Conservation (phyloP, 1,140 invertebrate genomes). For the Globodera rostochiensis region DNA sequence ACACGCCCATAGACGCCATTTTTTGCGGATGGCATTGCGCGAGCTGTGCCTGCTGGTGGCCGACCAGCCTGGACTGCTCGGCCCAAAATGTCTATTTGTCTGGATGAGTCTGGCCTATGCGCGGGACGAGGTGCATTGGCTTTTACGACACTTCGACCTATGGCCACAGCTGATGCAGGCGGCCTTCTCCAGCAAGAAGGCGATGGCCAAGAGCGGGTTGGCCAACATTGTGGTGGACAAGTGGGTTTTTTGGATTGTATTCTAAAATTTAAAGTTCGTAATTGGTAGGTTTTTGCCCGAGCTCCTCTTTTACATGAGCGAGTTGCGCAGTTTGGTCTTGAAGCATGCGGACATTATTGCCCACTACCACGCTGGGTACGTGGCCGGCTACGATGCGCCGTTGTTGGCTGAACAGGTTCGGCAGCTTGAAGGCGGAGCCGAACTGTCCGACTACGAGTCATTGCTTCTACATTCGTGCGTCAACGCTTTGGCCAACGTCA, state of each 20-base stretch:
- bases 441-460: slow-evolving; percentile 87
- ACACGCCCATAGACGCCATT: slow-evolving; percentile 87
- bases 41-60: slow-evolving; percentile 91
- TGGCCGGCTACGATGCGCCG: slow-evolving; percentile 91
- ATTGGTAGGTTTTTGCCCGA: slow-evolving; percentile 83
- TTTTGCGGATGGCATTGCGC: slow-evolving; percentile 88
- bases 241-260: slow-evolving; percentile 29
- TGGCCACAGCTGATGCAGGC: slow-evolving; percentile 72
- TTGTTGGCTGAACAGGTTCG: slow-evolving; percentile 85
- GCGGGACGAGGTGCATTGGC: slow-evolving; percentile 94
- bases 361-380: slow-evolving; percentile 85
- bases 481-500: slow-evolving; percentile 80
- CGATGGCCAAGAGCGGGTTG: slow-evolving; percentile 70
- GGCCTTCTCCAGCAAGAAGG: slow-evolving; percentile 72
- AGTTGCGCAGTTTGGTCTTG: slow-evolving; percentile 72
- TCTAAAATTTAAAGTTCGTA: not conserved
- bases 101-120: slow-evolving; percentile 92
- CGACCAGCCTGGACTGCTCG: slow-evolving; percentile 94
- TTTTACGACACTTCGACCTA: slow-evolving; percentile 92
- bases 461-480: slow-evolving; percentile 89
- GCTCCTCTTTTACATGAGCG: slow-evolving; percentile 95
- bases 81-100: slow-evolving; percentile 80
- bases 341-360: slow-evolving; percentile 92
- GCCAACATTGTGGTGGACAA: slow-evolving; percentile 48
- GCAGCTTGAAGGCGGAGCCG: slow-evolving; percentile 74